Base-by-base conservation (phyloP, 1,140 invertebrate species). In the Hermetia illucens region DNA sequence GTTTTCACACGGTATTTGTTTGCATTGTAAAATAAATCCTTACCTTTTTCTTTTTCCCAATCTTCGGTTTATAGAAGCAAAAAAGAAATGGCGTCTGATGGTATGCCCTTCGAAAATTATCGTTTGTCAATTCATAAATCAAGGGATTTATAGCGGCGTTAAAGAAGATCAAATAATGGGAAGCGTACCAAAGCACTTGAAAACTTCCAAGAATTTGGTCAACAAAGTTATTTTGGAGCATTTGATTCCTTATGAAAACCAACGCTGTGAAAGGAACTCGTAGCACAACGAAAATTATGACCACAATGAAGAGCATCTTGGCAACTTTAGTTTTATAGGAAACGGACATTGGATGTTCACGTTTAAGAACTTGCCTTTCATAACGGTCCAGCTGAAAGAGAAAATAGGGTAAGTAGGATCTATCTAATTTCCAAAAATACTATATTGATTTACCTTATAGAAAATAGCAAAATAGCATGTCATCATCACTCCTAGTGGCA, bases 71-170 rank as follows among this genome's bases (percentile, higher is more conserved):
- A 9, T 16, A 33, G 16, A 33, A 33, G 6, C 34, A 35, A 12
- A 17, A 19, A 10, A 39, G 15, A 5, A 39, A 15, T 20, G 37
- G 37, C 10, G 53, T 52, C 36, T 59, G 48, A 16, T 47, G 36
- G n/a, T 60, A 75, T 30, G 76, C 76, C 39, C 66, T 68, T 13
- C 69, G 51, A 44, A 82, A 75, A 46, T 73, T 72, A 20, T 72
- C 66, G 45, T 81, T 82, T 8, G 71, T 79, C 21, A 76, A 72
- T 10, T 77, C 79, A 42, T 82, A 83, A 27, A 83, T 74, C 2
- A 83, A 53, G 0, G 81, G 81, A 57, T 83, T 82, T 31, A 82
- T 61, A 5, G 77, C 77, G 16, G 75, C 72, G 52, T 81, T 82
- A 4, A 73, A 43, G 31, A 77, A 75, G 42, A 81, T 74, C 6